Percentiles rank a stretch among this genome's conserved stretches.
These are phyloP conservation scores for Chiloscyllium punctatum DNA, from an alignment of 2,797 vertebrate genomes.

Conservation along the genomic window DNA sequence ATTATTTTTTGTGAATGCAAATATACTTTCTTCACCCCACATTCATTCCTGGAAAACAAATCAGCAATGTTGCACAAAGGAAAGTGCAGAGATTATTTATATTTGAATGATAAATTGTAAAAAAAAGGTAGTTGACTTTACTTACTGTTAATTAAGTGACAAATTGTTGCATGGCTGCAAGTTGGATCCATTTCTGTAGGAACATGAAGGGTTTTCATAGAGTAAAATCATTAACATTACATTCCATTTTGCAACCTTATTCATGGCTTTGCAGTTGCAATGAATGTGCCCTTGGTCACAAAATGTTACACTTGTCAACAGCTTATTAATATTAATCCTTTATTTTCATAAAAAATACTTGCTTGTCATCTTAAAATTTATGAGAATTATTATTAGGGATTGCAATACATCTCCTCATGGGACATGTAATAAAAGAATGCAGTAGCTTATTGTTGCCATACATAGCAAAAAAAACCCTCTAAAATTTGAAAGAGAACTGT, in stretches of 20 bases:
- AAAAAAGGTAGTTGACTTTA: slow-evolving; percentile 27
- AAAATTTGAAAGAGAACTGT: slow-evolving; percentile 19
- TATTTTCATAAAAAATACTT: slow-evolving; percentile 71
- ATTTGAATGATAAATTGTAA: not conserved
- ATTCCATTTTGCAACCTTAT: slow-evolving; percentile 34
- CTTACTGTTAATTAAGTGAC: slow-evolving; percentile 32
- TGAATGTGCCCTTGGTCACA: slow-evolving; percentile 29
- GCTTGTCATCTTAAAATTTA: slow-evolving; percentile 67
- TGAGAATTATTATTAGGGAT: slow-evolving; percentile 80
- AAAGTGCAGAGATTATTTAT: not conserved
- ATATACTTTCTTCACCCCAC: not conserved
- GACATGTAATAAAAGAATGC: slow-evolving; percentile 72
- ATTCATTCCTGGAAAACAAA: not conserved
- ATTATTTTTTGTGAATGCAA: not conserved
- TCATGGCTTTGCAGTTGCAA: slow-evolving; percentile 32
- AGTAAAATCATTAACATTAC: slow-evolving; percentile 31
- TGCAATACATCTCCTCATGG: slow-evolving; percentile 72
- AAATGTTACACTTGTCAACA: slow-evolving; percentile 38
- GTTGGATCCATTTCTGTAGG: slow-evolving; percentile 17
- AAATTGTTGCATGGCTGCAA: slow-evolving; percentile 35
- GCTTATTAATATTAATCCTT: slow-evolving; percentile 80
- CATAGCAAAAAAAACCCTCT: slow-evolving; percentile 53
- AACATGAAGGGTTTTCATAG: slow-evolving; percentile 29
- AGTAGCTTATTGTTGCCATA: slow-evolving; percentile 71
- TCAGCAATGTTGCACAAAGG: slow-evolving; percentile 6